Evolutionary conservation across 1,140 invertebrate genomes (phyloP).

Genomic region (Diabrotica virgifera): DNA sequence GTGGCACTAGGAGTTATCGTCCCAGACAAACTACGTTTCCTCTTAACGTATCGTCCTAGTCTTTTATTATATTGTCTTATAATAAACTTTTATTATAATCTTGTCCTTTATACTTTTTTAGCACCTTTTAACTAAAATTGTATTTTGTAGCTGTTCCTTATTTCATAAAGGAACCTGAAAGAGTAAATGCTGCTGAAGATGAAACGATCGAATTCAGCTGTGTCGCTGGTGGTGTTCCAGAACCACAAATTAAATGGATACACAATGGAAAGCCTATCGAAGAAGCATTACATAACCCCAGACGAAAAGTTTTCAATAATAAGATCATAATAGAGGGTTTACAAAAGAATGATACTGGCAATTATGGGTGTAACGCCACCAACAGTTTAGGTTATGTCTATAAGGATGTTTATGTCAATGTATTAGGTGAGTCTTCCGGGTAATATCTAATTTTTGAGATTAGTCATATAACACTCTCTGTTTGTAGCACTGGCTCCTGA

Average conservation of each 20-base stretch:
- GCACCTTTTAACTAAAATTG: no score
- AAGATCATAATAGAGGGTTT: slow-evolving; percentile 81
- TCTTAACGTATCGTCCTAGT: no score
- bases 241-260: slow-evolving; percentile 93
- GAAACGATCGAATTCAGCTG: slow-evolving; percentile 86
- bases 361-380: slow-evolving; percentile 98
- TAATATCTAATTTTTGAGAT: background rate
- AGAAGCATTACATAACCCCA: slow-evolving; percentile 70
- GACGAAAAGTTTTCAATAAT: slow-evolving; percentile 66
- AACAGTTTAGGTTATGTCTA: slow-evolving; percentile 98
- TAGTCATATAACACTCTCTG: slow-evolving; percentile 18
- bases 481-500: slow-evolving; percentile 80
- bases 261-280: slow-evolving; percentile 90
- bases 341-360: slow-evolving; percentile 88
- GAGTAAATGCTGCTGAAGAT: slow-evolving; percentile 85
- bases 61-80: no score
- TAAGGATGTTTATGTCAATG: slow-evolving; percentile 97
- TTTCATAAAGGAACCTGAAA: slow-evolving; percentile 88
- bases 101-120: no score
- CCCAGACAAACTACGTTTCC: no score
- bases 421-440: slow-evolving; percentile 62
- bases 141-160: slow-evolving; percentile 74
- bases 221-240: slow-evolving; percentile 81
- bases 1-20: no score
- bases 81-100: no score